Evolutionary conservation across 2,113 vertebrate genomes (phyloP), one percentile per base, ranked within the genome.

Genomic region (Ophthalmolycus amberensis): DNA sequence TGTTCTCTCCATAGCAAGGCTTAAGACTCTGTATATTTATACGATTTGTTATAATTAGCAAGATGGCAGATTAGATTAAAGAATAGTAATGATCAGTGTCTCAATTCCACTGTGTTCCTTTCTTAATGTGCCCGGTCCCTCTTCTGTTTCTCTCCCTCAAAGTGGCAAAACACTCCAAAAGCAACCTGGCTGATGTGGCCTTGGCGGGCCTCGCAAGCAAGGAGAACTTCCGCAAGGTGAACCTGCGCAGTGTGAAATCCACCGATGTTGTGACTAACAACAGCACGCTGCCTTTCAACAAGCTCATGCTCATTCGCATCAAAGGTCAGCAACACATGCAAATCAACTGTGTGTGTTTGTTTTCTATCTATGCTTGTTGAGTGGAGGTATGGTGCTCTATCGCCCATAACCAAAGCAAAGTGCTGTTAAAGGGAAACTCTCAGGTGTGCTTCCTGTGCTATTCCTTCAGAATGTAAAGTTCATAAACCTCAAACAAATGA

Each of bases 131-230:
- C 11, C 40, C 60, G 22, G 1, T 75, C 2, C 20, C 25, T 12
- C 12, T 14, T 68, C 27, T 46, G 65, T 74, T 74, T 48, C 27
- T 77, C 34, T 75, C 42, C 20, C 46, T 59, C 22, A 12, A 75
- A 96, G 96, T 96, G 96, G 94, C 96, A 9, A 96, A 96, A 83
- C 95, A 96, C 84, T 95, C 96, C 11, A 95, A 32, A 70, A n/a
- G 76, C n/a, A 84, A 94, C 77, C 75, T 95, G 70, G 94, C 96
- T 0, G 96, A 96, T 5, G 94, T 93, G 48, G 95, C 95, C 6
- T 72, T 96, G 88, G 95, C 95, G 0, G 96, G 95, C 20, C 94
- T 96, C 38, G 95, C 96, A 66, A 96, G 95, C 89, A 96, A 95
- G 78, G 96, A 96, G 79, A 96, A 96, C 91, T 96, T 96, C 77